A percentile compares a stretch with the other conserved stretches of the same genome.
phyloP scores from a whole-genome alignment of 2,888 invertebrate species.

The Melinopterus prodromus region DNA sequence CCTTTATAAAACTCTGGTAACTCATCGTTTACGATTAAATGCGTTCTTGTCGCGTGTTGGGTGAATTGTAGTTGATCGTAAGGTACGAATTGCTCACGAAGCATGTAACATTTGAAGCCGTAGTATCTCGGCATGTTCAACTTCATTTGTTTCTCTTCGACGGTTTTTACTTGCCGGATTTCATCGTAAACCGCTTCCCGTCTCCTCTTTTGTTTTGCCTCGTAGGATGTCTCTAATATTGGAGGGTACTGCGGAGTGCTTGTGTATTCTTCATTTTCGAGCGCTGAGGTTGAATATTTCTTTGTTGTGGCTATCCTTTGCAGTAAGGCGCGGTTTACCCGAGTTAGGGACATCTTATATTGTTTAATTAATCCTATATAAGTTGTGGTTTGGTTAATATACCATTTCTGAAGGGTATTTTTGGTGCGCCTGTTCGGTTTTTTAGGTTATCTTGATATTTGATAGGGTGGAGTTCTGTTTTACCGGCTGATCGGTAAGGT shows the following conservation, averaged over 20 bases:
- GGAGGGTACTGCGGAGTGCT: constrained; percentile 66
- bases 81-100: constrained; percentile 69
- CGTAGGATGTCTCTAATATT: constrained; percentile 68
- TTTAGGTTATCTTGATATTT: not conserved
- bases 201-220: constrained; percentile 62
- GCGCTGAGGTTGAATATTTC: constrained; percentile 36
- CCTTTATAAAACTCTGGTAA: constrained; percentile 69
- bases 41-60: constrained; percentile 82
- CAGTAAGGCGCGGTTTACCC: constrained; percentile 13
- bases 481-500: not conserved
- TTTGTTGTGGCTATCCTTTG: constrained; percentile 13
- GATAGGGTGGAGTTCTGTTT: not conserved
- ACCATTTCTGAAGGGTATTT: too few species aligned
- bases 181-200: constrained; percentile 63
- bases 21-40: constrained; percentile 66
- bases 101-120: constrained; percentile 73
- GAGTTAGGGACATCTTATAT: constrained; percentile 13
- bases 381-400: not conserved
- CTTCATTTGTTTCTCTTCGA: constrained; percentile 86
- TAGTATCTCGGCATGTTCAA: constrained; percentile 85
- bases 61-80: constrained; percentile 76
- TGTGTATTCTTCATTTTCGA: constrained; percentile 53
- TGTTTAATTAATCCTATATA: not conserved
- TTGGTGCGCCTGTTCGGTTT: not conserved
- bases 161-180: constrained; percentile 71